Evolutionary conservation across 2,113 vertebrate species (phyloP).

Genomic region (Alexandromys fortis): DNA sequence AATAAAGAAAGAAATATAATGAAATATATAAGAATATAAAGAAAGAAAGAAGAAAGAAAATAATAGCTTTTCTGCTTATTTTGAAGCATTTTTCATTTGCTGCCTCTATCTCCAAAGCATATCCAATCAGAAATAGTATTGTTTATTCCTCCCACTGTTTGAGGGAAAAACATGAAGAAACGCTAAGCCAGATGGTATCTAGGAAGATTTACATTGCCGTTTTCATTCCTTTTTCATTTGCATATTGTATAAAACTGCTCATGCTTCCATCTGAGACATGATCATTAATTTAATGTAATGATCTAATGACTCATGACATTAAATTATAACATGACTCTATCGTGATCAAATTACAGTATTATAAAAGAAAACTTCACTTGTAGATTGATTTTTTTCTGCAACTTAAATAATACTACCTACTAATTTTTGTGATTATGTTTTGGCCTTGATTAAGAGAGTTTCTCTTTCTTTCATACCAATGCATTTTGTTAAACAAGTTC

Average conservation of each 20-base stretch:
- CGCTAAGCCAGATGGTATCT: conserved; percentile 63
- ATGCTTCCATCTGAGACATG: conserved; percentile 49
- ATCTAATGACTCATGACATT: conserved; percentile 63
- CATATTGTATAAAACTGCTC: conserved; percentile 57
- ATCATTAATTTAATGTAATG: conserved; percentile 66
- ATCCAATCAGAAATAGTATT: conserved; percentile 49
- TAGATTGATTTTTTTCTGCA: not conserved
- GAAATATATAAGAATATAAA: too few relatives aligned
- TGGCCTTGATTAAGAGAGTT: conserved; percentile 12
- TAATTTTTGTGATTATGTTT: conserved; percentile 23
- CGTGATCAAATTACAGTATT: conserved; percentile 43
- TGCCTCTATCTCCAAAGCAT: conserved; percentile 18
- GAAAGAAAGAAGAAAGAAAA: conserved; percentile 49
- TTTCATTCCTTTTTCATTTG: conserved; percentile 57
- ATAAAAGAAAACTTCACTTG: conserved; percentile 37
- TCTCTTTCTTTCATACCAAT: conserved; percentile 31
- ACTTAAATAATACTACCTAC: conserved; percentile 28
- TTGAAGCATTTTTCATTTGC: conserved; percentile 45
- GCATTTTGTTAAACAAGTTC: not conserved
- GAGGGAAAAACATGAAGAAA: not conserved
- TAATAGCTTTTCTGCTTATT: conserved; percentile 51
- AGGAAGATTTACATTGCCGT: conserved; percentile 55
- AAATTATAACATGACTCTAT: conserved; percentile 60
- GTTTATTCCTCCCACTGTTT: conserved; percentile 62
- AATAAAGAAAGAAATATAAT: conserved; percentile 54